Conservation (phyloP, 2,797 vertebrate genomes). For the Gymnothorax reevesii region DNA sequence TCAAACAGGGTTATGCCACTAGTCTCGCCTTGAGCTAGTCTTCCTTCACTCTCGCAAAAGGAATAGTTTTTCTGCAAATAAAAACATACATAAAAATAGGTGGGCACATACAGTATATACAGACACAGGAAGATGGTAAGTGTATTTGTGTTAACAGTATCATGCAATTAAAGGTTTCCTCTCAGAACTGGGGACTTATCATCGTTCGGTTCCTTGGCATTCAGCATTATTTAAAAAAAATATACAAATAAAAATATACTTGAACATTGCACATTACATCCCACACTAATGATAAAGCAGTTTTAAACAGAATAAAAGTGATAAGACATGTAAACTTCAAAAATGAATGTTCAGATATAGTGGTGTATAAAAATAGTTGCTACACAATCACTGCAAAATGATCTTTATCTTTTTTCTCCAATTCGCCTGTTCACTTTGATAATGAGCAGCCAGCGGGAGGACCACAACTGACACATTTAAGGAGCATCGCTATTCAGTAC, state of each 20-base stretch:
- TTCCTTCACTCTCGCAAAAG: constrained; percentile 18
- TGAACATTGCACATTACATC: constrained; percentile 45
- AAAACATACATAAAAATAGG: constrained; percentile 15
- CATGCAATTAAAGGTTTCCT: neutral
- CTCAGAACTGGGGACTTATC: neutral
- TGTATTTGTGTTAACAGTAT: neutral
- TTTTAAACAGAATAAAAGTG: constrained; percentile 40
- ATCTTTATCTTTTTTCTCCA: constrained; percentile 30
- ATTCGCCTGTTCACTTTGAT: constrained; percentile 25
- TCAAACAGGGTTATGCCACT: constrained; percentile 24
- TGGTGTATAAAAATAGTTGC: constrained; percentile 76
- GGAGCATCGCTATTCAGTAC: constrained; percentile 8
- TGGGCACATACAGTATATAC: constrained; percentile 21
- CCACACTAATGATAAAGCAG: constrained; percentile 40
- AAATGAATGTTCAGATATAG: constrained; percentile 50
- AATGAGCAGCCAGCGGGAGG: neutral
- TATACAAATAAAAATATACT: constrained; percentile 32
- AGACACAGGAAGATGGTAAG: constrained; percentile 3
- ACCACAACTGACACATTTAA: constrained; percentile 15
- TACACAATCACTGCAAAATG: constrained; percentile 51
- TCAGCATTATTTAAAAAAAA: constrained; percentile 33
- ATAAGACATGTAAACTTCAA: constrained; percentile 50
- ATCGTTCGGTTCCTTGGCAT: constrained; percentile 29
- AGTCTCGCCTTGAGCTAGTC: constrained; percentile 4
- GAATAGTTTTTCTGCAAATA: neutral